These are phyloP conservation scores for Vireo griseus DNA, from an alignment of 2,797 vertebrate genomes.

Conservation along the genomic window DNA sequence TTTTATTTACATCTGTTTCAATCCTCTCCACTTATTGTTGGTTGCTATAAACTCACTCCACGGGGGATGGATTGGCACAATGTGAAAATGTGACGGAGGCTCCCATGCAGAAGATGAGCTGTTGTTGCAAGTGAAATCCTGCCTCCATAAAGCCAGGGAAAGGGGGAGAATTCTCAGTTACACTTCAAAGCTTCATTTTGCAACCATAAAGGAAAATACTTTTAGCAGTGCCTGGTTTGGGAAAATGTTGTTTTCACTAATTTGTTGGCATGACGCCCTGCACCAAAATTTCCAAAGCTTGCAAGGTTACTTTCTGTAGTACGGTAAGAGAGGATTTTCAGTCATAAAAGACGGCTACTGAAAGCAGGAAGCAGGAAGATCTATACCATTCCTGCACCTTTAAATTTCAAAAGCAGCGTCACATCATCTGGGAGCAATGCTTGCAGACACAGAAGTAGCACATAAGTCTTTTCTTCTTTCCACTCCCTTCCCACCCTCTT, in stretches of 20 bases:
- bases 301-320: not conserved
- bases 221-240: not conserved
- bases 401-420: not conserved
- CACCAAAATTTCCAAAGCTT: not conserved
- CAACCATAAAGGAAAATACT: not conserved
- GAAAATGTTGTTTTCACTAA: not conserved
- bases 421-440: not conserved
- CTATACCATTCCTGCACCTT: not conserved
- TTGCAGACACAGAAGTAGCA: not conserved
- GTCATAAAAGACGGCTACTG: not conserved
- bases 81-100: not conserved
- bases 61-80: not conserved
- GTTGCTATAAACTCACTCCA: slow-evolving; percentile 10
- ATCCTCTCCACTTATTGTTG: not conserved
- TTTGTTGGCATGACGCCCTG: accelerated
- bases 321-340: not conserved
- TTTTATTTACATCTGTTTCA: slow-evolving; percentile 41
- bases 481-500: not conserved
- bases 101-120: not conserved
- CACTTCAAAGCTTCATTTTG: not conserved
- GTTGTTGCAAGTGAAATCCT: not conserved
- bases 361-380: not conserved
- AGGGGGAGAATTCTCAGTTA: not conserved
- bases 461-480: not conserved
- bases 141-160: not conserved